Conservation (phyloP, 2,797 vertebrate genomes). For the Acanthis flammea region DNA sequence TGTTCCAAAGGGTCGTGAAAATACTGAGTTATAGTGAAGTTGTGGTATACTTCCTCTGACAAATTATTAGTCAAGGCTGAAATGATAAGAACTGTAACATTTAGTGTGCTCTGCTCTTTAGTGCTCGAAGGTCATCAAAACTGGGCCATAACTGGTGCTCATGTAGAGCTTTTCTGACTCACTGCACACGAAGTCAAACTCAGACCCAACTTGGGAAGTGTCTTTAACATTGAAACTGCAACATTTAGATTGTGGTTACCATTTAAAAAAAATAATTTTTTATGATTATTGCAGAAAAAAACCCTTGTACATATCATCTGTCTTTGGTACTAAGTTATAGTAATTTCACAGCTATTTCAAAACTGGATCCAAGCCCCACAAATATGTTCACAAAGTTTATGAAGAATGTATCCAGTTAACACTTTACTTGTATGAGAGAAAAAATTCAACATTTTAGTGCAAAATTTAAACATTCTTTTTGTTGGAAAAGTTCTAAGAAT, state of each 20-base stretch:
- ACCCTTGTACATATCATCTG: background rate
- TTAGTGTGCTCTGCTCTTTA: background rate
- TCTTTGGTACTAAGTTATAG: background rate
- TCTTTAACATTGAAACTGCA: background rate
- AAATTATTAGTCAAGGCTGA: constrained; percentile 7
- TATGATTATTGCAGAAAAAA: background rate
- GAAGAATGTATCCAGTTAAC: background rate
- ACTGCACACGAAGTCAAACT: background rate
- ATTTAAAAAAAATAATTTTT: background rate
- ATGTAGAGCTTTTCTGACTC: background rate
- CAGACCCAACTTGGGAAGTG: background rate
- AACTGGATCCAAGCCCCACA: background rate
- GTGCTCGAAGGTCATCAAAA: background rate
- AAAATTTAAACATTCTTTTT: background rate
- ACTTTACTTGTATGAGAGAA: background rate
- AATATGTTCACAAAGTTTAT: background rate
- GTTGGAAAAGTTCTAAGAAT: background rate
- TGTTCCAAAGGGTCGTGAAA: background rate
- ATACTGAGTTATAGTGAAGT: background rate
- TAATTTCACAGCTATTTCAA: background rate
- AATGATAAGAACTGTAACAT: background rate
- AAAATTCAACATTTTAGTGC: background rate
- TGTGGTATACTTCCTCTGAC: background rate
- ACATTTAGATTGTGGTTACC: background rate
- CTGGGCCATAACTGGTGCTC: background rate